Evolutionary conservation across 2,797 vertebrate genomes (phyloP), one percentile per base, ranked within the genome.

Genomic region (Lepus townsendii): DNA sequence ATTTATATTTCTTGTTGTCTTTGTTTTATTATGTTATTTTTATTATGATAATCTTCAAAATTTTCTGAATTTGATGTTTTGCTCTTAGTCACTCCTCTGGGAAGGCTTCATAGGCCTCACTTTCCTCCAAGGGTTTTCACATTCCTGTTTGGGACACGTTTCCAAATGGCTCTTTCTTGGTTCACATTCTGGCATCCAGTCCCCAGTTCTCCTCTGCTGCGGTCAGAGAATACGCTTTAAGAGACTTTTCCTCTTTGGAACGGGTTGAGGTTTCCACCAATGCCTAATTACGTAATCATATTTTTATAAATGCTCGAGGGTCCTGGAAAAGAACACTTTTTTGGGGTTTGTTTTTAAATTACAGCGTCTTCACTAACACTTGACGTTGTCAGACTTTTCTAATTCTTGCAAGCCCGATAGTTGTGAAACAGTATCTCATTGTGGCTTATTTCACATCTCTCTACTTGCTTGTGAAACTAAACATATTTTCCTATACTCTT

Each of bases 261-360:
- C 2, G 12, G 96, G 96, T 77, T 96, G 94, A 97, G 96, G 97
- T 96, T 96, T 96, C 72, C 75, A 60, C 88, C 72, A 90, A 88
- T 88, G 71, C 65, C 88, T 94, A 94, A 93, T 95, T 96, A 96
- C 94, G 72, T 94, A 96, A 94, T 95, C 93, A 95, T 93, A 86
- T 76, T 96, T 95, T 95, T 73, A 84, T 92, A 89, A 95, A 88
- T 90, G 71, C 94, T 93, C 77, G 76, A 79, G 52, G n/a, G 50
- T 24, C 42, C 77, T 96, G 93, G 88, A 85, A 96, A 88, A 93
- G 35, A 92, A 96, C 8, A 57, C 38, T 57, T 79, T 84, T 82
- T 82, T 78, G 47, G 17, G 5, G 16, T 83, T 91, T 83, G 42
- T 88, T 85, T 96, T 87, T 75, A 73, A 94, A 95, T 30, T 20